Base-by-base conservation (phyloP, 2,888 invertebrate genomes). In the Antheraea yamamai region DNA sequence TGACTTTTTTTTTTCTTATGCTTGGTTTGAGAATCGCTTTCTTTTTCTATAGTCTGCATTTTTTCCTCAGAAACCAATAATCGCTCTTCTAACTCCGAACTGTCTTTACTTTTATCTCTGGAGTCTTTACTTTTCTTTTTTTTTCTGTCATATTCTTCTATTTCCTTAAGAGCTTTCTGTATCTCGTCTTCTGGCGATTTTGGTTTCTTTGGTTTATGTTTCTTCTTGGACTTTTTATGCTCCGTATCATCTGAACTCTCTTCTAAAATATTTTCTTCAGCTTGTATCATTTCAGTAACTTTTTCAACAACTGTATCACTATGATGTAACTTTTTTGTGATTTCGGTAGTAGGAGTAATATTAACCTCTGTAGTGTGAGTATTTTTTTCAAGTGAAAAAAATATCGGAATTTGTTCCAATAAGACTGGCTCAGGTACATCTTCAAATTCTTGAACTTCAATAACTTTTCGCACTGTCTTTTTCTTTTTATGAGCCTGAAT, bases 391-490 rank as follows among this genome's bases (percentile, higher is more conserved):
- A 76, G 30, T 51, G 75, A 61, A 26, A 75, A 73, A 20, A 23
- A 76, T 72, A 79, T 73, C 30, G 84, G 80, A 66, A 66, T 71
- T 12, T 78, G 51, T 76, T 81, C 79, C 66, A 85, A 80, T 75
- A 81, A 79, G 71, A 81, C 78, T 2, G 79, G 35, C 76, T 86
- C 85, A 35, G 83, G 80, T 73, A 84, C 77, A 74, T 93, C 92
- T 73, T 92, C 95, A 80, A 95, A 94, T 68, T 93, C 88, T 82
- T 93, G 83, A 61, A 94, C 95, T 84, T 94, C 94, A 8, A 92
- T 91, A 0, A 91, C 92, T 81, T 90, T 92, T 81, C 89, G 93
- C 70, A 82, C 79, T 16, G 87, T 84, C 79, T 92, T 94, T 81
- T 94, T 94, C 84, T 92, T 93, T 84, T 93, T 94, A 61, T 82